These are phyloP conservation scores for Scaptodrosophila latifasciaeformis DNA, from an alignment of 2,888 invertebrate genomes.

Conservation along the genomic window DNA sequence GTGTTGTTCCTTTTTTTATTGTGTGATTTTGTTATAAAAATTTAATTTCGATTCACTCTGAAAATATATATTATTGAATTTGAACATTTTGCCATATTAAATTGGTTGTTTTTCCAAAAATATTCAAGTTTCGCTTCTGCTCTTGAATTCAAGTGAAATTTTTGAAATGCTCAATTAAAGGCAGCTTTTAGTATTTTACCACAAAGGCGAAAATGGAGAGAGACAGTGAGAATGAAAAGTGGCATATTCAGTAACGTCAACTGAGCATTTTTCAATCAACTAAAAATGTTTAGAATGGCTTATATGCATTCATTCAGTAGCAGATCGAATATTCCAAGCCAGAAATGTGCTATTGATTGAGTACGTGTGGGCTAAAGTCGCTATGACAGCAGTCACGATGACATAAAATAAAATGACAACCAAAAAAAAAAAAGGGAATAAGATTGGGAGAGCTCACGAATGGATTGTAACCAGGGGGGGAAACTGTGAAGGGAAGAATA, in stretches of 20 bases:
- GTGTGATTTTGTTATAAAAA: too few species aligned
- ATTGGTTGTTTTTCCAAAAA: constrained; percentile 11
- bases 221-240: too few species aligned
- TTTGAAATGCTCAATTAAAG: too few species aligned
- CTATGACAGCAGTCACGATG: constrained; percentile 35
- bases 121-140: background rate
- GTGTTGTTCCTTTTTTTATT: background rate
- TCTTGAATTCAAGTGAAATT: too few species aligned
- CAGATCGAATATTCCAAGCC: constrained; percentile 35
- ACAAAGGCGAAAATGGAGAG: too few species aligned
- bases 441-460: background rate
- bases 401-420: constrained; percentile 51
- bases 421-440: constrained; percentile 12
- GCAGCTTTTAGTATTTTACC: too few species aligned
- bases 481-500: background rate
- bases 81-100: background rate
- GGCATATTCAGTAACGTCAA: constrained; percentile 34
- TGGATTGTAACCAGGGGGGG: constrained; percentile 2
- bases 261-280: constrained; percentile 66
- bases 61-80: too few species aligned
- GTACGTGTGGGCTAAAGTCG: background rate
- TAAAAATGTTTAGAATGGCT: constrained; percentile 59
- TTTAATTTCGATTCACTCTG: too few species aligned
- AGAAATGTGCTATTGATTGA: constrained; percentile 43
- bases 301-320: constrained; percentile 36